Base-by-base conservation (phyloP, 2,797 vertebrate species). In the Menidia menidia region DNA sequence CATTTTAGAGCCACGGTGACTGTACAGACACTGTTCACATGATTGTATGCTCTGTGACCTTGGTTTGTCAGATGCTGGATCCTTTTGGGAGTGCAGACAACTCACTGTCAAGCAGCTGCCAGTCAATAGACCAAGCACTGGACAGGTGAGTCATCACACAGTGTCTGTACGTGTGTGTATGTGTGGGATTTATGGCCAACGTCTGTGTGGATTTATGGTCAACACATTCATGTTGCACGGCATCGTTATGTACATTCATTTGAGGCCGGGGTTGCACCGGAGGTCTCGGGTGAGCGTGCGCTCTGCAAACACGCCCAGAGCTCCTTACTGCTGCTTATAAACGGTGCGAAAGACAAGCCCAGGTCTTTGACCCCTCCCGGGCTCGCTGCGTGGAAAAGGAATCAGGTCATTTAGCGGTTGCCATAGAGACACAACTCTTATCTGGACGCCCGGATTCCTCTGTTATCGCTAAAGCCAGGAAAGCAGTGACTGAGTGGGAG, bases 31-130 rank as follows among this genome's bases (percentile, higher is more conserved):
- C 8, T 42, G 2, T 16, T 71, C 32, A 32, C 52, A 32, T 85
- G 39, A 64, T 25, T 67, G 61, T 33, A 66, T 16, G 41, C 61
- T 70, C 35, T 14, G 41, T 88, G 81, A 86, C 85, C 73, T 41
- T 68, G 39, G 0, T 73, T 78, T 65, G 75, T 83, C 89, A 98
- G 96, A 92, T 97, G 87, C 85, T 96, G 81, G 95, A 97, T 82
- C 94, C 95, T 25, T 97, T 97, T 70, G 94, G 95, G 81, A 97
- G 96, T 64, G 92, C 95, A 0, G 94, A 95, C 6, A 94, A 93
- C 35, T 97, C 97, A 0, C 92, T 96, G 62, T 97, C 96, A 25
- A 96, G 95, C 90, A 97, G 96, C 92, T 97, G 96, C 82, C 96
- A 97, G 66, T 98, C 97, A 0, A 92, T 97, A 90, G 96, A 98